Conservation (phyloP, 2,888 invertebrate genomes). For the Mythimna albipuncta region DNA sequence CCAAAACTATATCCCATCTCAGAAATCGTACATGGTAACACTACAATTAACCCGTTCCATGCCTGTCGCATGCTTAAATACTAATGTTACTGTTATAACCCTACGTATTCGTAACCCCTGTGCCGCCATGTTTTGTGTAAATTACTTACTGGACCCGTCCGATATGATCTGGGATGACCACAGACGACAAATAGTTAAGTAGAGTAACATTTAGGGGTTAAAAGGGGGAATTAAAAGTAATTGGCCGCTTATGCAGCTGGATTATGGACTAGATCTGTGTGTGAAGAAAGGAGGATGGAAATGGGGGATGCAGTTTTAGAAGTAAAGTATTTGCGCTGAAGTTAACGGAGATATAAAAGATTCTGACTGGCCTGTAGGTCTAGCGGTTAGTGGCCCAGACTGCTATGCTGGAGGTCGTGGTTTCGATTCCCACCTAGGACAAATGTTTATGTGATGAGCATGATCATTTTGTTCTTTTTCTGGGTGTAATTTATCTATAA, state of each 20-base stretch:
- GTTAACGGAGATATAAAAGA: neutral
- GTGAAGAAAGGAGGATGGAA: conserved; percentile 1
- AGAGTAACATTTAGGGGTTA: conserved; percentile 28
- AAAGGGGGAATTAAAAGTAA: conserved; percentile 38
- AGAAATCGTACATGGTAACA: conserved; percentile 33
- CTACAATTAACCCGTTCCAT: conserved; percentile 53
- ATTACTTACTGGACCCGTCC: conserved; percentile 63
- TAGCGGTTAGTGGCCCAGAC: too few species aligned
- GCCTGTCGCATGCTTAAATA: conserved; percentile 66
- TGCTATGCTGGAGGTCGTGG: too few species aligned
- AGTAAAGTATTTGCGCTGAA: neutral
- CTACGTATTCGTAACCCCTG: conserved; percentile 56
- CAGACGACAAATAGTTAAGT: conserved; percentile 31
- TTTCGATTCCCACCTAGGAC: too few species aligned
- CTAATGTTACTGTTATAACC: conserved; percentile 69
- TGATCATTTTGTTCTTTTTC: too few species aligned
- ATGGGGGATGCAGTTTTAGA: neutral
- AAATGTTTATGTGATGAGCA: too few species aligned
- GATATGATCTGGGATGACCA: conserved; percentile 61
- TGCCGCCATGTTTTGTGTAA: conserved; percentile 65
- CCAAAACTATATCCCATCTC: conserved; percentile 19
- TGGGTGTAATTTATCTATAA: too few species aligned
- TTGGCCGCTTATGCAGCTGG: conserved; percentile 24
- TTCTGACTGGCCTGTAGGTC: too few species aligned
- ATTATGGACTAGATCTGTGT: conserved; percentile 1